Conservation (phyloP, 1,140 invertebrate species). For the Proales similis region DNA sequence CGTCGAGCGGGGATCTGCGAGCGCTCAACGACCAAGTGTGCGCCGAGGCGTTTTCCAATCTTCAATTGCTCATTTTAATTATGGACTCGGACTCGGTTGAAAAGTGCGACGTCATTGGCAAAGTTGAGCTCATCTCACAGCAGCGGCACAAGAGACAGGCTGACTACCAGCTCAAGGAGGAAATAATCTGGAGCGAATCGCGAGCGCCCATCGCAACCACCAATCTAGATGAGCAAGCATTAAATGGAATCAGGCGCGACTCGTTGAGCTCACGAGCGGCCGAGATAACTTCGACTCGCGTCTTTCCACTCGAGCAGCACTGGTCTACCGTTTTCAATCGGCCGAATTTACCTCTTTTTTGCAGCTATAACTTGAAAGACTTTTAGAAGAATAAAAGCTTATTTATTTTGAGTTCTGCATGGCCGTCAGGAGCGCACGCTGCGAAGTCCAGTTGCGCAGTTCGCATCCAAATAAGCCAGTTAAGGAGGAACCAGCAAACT, state of each 20-base stretch:
- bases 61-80: slow-evolving; percentile 82
- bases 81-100: slow-evolving; percentile 94
- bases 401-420: too few relatives aligned
- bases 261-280: too few relatives aligned
- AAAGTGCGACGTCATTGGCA: slow-evolving; percentile 93
- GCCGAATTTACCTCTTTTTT: slow-evolving; percentile 27
- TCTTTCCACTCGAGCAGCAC: slow-evolving; percentile 8
- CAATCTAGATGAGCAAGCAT: too few relatives aligned
- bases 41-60: slow-evolving; percentile 73
- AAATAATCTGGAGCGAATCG: background rate
- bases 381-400: too few relatives aligned
- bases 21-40: slow-evolving; percentile 41
- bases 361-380: slow-evolving; percentile 30
- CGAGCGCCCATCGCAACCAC: too few relatives aligned
- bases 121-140: slow-evolving; percentile 72
- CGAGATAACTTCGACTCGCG: too few relatives aligned
- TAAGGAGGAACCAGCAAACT: too few relatives aligned
- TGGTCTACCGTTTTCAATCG: slow-evolving; percentile 32
- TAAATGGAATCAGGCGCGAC: too few relatives aligned
- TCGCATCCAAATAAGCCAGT: too few relatives aligned
- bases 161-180: background rate
- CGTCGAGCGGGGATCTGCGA: slow-evolving; percentile 7
- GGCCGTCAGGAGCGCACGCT: too few relatives aligned
- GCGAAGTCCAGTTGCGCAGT: too few relatives aligned
- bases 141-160: background rate